Evolutionary conservation across 1,140 invertebrate genomes (phyloP).

Genomic region (Conopomorpha cramerella): DNA sequence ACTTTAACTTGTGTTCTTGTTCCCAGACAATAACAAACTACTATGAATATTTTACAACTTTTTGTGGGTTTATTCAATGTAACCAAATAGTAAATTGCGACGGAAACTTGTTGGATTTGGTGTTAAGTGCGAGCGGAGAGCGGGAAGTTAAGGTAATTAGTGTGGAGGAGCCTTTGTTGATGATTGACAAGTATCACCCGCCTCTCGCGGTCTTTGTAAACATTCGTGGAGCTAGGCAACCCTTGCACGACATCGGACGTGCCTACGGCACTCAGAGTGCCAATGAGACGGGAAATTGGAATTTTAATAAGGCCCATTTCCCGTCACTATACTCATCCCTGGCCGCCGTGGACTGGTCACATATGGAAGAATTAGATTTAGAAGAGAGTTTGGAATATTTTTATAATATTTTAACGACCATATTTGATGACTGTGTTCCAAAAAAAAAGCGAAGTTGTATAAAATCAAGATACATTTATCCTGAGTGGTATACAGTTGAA

Average conservation of each 20-base stretch:
- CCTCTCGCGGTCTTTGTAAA: neutral
- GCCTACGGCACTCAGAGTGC: neutral
- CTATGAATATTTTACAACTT: neutral
- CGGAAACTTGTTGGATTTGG: neutral
- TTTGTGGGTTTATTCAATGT: conserved; percentile 1
- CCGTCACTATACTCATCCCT: neutral
- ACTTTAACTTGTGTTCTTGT: conserved; percentile 1
- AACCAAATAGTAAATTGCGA: neutral
- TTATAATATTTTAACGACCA: neutral
- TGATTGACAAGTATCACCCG: neutral
- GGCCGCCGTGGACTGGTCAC: neutral
- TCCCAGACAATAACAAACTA: neutral
- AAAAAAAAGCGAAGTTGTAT: neutral
- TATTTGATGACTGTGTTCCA: neutral
- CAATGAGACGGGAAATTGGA: neutral
- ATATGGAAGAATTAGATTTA: conserved; percentile 1
- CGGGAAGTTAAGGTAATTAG: neutral
- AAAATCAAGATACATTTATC: neutral
- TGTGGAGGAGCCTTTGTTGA: neutral
- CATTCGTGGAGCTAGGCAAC: no score
- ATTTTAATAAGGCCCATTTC: neutral
- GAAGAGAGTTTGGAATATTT: neutral
- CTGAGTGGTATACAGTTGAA: conserved; percentile 1
- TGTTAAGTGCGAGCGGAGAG: neutral
- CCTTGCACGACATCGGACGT: neutral